Conservation (phyloP, 2,113 vertebrate genomes). For the Hippocampus barbouri region DNA sequence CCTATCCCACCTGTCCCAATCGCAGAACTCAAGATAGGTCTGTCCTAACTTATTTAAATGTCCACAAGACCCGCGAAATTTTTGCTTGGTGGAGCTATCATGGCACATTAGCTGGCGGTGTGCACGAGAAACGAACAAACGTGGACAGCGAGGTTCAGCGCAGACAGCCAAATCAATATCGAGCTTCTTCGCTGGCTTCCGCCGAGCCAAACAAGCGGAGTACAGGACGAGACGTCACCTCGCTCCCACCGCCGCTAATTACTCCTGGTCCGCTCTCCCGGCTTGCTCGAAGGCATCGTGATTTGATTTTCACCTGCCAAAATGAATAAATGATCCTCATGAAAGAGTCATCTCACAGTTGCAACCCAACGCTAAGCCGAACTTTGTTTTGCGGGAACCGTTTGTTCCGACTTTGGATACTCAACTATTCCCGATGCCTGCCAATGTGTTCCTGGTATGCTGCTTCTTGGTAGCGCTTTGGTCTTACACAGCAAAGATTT, state of each 20-base stretch:
- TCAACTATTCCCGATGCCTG: conserved; percentile 49
- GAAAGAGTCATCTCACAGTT: conserved; percentile 71
- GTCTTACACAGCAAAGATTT: conserved; percentile 15
- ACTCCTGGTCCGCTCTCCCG: conserved; percentile 64
- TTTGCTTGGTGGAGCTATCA: background rate
- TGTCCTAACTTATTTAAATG: background rate
- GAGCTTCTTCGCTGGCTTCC: conserved; percentile 54
- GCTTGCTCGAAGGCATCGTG: conserved; percentile 67
- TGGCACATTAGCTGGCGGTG: background rate
- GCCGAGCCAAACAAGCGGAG: conserved; percentile 61
- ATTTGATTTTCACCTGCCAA: conserved; percentile 73
- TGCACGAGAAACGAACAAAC: conserved; percentile 33
- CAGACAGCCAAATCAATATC: conserved; percentile 69
- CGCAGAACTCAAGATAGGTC: no score
- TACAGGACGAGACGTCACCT: conserved; percentile 64
- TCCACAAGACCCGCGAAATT: background rate
- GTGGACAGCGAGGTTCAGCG: conserved; percentile 42
- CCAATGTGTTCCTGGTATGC: conserved; percentile 37
- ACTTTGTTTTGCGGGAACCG: conserved; percentile 26
- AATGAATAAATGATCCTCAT: conserved; percentile 78
- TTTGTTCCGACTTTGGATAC: conserved; percentile 47
- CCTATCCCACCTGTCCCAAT: no score
- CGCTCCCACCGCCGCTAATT: conserved; percentile 78
- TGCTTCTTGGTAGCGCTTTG: conserved; percentile 19
- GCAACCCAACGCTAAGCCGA: conserved; percentile 44